Percentiles rank a stretch among this genome's conserved stretches.
Conservation (phyloP, 2,888 invertebrate genomes). For the Lobophora halterata region DNA sequence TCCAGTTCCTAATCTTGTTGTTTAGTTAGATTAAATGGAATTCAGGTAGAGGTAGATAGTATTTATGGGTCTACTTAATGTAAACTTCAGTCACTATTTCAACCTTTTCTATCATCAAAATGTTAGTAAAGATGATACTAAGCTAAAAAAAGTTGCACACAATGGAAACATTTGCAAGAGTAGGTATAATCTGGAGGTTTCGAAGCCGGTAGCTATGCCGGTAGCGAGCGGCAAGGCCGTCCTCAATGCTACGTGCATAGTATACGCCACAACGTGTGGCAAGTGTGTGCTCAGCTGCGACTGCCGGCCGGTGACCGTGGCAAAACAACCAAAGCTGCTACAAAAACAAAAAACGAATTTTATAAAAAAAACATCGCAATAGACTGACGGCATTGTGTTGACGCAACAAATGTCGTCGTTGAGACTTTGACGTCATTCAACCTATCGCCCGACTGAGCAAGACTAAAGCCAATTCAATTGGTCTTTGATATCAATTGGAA, state of each 20-base stretch:
- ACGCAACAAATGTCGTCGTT: conserved; percentile 1
- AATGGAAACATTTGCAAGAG: neutral
- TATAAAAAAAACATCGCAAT: conserved; percentile 1
- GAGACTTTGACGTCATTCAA: conserved; percentile 13
- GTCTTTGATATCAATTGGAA: conserved; percentile 28
- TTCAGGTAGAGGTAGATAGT: too few species aligned
- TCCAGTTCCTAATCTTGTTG: too few species aligned
- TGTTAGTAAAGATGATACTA: neutral
- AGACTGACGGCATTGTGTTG: neutral
- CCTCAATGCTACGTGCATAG: conserved; percentile 61
- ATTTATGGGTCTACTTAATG: too few species aligned
- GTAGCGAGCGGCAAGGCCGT: conserved; percentile 68
- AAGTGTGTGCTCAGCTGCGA: conserved; percentile 50
- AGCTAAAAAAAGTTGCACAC: neutral
- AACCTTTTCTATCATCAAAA: too few species aligned
- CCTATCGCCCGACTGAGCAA: conserved; percentile 6
- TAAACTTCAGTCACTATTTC: too few species aligned
- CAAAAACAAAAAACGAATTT: conserved; percentile 30
- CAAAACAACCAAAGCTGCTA: conserved; percentile 38
- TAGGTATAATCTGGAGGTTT: conserved; percentile 32
- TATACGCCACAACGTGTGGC: conserved; percentile 35
- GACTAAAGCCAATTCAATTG: conserved; percentile 4
- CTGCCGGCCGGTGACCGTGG: conserved; percentile 42
- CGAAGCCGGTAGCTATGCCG: conserved; percentile 50
- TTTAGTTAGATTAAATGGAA: too few species aligned